Evolutionary conservation across 2,888 invertebrate genomes (phyloP), one percentile per base, ranked within the genome.

Genomic region (Tiliacea citrago): DNA sequence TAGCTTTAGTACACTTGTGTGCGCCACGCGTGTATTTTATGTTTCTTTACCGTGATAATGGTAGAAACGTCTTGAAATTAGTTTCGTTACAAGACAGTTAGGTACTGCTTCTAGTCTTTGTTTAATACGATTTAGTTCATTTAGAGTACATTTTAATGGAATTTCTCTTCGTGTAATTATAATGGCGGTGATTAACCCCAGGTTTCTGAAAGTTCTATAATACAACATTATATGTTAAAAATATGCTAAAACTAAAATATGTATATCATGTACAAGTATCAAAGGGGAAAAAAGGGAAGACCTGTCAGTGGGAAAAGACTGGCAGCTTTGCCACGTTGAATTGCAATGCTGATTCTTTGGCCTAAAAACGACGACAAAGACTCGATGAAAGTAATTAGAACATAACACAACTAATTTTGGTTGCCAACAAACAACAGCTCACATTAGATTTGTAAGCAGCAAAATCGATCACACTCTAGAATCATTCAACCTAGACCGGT

Each of bases 21-120:
- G 74, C 58, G 74, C 57, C 73, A 57, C 85, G 83, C 74, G 85
- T 83, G 85, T 85, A 77, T 77, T 83, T 83, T 83, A 83, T 83
- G 82, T 81, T 68, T 61, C 77, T 68, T 68, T 49, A 74, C 74
- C 67, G 57, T 60, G 61, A 84, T 82, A 82, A 82, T 75, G 84
- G 84, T 49, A 42, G 63, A 60, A 84, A 53, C 53, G 68, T 65
- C 84, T 80, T 71, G 81, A 68, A 82, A 82, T 82, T 84, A 82
- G 81, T 82, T 74, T 81, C 60, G 84, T 84, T 81, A 68, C 61
- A 47, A 81, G 70, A 66, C 84, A 35, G 57, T 83, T 67, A 29
- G 29, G 29, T 29, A 51, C 68, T 68, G 71, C 60, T 39, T n/a
- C 57, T 61, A 71, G 63, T 61, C 47, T 81, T 66, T 60, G 35